Base-by-base conservation (phyloP, 64 coral and sea anemone species). In the Pocillopora damicornis region DNA sequence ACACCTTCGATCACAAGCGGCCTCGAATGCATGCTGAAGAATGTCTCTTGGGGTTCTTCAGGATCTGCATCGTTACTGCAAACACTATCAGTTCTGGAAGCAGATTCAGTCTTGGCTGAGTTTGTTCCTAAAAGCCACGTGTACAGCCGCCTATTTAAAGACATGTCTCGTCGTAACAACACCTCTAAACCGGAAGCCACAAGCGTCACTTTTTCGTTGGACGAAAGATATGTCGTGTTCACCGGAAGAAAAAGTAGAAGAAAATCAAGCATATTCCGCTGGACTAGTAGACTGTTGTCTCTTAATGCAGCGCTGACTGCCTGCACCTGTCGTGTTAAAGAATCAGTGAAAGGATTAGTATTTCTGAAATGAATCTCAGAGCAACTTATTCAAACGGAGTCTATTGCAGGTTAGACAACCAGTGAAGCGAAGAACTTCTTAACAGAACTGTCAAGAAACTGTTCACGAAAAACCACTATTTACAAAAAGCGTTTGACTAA, bases 91-190 rank as follows among this genome's bases (percentile, higher is more conserved):
- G 86, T 86, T 14, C 60, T 81, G 42, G 86, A 88, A 5, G 65
- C 15, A 7, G 63, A 64, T 75, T 77, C 76, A 8, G 72, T 63
- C 68, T 30, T 88, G 51, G 62, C 61, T 45, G 86, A 58, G 45
- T 83, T 88, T 51, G 86, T 35, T n/a, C 95, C 95, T 6, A 98
- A 56, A 37, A 98, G 75, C 95, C 95, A 98, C 0, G 89, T 85
- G 62, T 98, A 98, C 18, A 98, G 95, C n/a, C 95, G 79, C 20
- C 95, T 78, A 61, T 98, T 98, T 25, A 98, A 86, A 8, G 95
- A 98, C 95, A 98, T 98, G 56, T 98, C 95, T 71, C 95, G 79
- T 61, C 95, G 91, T 30, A 98, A 72, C 4, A 98, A 81, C 35
- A 91, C 86, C 51, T 90, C 89, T 22, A 98, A 76, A 0, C 85